Evolutionary conservation across 2,113 vertebrate species (phyloP), one percentile per base, ranked within the genome.

Genomic region (Thinocorus orbignyianus): DNA sequence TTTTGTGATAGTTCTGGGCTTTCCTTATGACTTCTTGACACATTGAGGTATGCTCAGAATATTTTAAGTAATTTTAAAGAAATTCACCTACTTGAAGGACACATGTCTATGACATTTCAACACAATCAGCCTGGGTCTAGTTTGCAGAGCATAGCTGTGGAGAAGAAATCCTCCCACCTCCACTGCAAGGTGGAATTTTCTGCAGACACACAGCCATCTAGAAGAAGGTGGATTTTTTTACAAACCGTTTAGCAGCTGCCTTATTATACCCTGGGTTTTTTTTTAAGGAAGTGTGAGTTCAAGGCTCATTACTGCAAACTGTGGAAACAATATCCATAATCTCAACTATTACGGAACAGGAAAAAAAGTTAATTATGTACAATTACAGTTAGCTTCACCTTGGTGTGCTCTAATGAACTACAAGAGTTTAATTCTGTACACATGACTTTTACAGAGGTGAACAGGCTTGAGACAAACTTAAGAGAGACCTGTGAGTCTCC

Each of bases 241-340:
- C 10, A 58, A 66, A 25, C 3, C 26, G 33, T 44, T 28, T 88
- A 83, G 26, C 23, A 84, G 24, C 26, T 89, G 44, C 60, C 30
- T 88, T 81, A 54, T 86, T 81, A 71, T 81, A 81, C 16, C 6
- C 1, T 35, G 2, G 7, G 2, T 7, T 71, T 73, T 74, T 23
- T 23, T 60, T 33, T 12, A n/a, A 60, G 26, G 55, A 93, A 81
- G 11, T 54, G 52, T 87, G 62, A 91, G 90, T 93, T 95, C 80
- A 92, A 61, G 31, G 16, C 60, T 92, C 80, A 88, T 95, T 95
- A 94, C 64, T 81, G 80, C 61, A 55, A 88, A 86, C 42, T 79
- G 39, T 80, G 52, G 92, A 84, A 94, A 87, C 55, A 93, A 81
- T 61, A 89, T 96, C 28, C 81, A 84, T 93, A 92, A 94, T 94